Evolutionary conservation across 2,888 invertebrate species (phyloP).

Genomic region (Dynastes maya): DNA sequence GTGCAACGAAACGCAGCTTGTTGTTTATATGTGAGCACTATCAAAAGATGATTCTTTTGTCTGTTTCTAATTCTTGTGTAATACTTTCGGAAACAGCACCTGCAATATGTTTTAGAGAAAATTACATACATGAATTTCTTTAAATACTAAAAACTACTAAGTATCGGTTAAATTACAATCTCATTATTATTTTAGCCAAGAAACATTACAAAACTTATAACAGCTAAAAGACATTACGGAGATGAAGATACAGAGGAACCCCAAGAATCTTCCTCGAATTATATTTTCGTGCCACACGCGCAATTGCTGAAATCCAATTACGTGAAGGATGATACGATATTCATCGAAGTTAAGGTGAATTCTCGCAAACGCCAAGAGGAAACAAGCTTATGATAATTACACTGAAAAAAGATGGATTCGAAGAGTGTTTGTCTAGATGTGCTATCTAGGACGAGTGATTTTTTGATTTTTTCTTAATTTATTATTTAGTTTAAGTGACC

Average conservation of each 20-base stretch:
- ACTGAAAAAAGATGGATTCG: no score
- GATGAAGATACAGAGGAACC: conserved; percentile 69
- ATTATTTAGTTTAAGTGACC: conserved; percentile 18
- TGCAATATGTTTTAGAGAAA: no score
- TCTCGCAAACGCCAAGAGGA: conserved; percentile 55
- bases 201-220: conserved; percentile 77
- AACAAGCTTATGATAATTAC: conserved; percentile 52
- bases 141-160: no score
- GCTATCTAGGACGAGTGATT: neutral
- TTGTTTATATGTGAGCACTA: no score
- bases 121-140: no score
- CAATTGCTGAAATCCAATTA: conserved; percentile 76
- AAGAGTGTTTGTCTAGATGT: no score
- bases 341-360: conserved; percentile 73
- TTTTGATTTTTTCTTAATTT: neutral
- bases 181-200: conserved; percentile 71
- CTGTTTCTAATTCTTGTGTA: no score
- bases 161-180: neutral
- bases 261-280: conserved; percentile 72
- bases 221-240: conserved; percentile 72
- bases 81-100: no score
- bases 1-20: no score
- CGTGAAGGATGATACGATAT: conserved; percentile 76
- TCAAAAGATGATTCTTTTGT: no score
- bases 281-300: conserved; percentile 79